Percentiles rank a stretch among this genome's conserved stretches.
These are phyloP conservation scores for Apolygus lucorum DNA, from an alignment of 1,140 invertebrate species.

Conservation along the genomic window DNA sequence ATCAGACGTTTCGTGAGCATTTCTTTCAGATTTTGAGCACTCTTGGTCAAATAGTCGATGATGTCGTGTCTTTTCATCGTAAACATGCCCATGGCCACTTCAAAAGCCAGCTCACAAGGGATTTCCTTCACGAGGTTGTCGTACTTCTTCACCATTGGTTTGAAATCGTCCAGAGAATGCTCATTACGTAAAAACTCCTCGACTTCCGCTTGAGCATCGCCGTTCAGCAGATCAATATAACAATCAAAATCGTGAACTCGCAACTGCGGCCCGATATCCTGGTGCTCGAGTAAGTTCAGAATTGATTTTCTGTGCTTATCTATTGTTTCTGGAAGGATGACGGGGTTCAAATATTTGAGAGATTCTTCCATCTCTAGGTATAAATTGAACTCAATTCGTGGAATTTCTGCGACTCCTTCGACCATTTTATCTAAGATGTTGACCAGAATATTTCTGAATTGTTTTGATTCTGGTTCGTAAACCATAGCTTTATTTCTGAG, in stretches of 20 bases:
- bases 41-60: slow-evolving; percentile 58
- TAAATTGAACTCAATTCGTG: slow-evolving; percentile 62
- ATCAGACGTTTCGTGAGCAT: slow-evolving; percentile 64
- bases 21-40: slow-evolving; percentile 59
- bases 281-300: slow-evolving; percentile 52
- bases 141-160: slow-evolving; percentile 53
- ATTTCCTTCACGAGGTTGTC: slow-evolving; percentile 54
- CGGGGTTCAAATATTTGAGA: slow-evolving; percentile 45
- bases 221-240: slow-evolving; percentile 70
- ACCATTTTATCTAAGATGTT: slow-evolving; percentile 63
- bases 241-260: slow-evolving; percentile 69
- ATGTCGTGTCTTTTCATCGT: slow-evolving; percentile 73
- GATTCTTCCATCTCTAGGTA: slow-evolving; percentile 48
- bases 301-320: slow-evolving; percentile 49
- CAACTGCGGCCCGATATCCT: slow-evolving; percentile 58
- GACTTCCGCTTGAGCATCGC: slow-evolving; percentile 53
- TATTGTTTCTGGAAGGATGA: slow-evolving; percentile 55
- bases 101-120: slow-evolving; percentile 52
- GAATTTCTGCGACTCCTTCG: slow-evolving; percentile 55
- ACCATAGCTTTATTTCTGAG: slow-evolving; percentile 56
- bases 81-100: slow-evolving; percentile 71
- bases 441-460: slow-evolving; percentile 60
- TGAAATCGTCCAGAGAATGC: slow-evolving; percentile 57
- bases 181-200: slow-evolving; percentile 56
- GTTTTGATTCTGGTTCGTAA: slow-evolving; percentile 72